Base-by-base conservation (phyloP, 2,113 vertebrate genomes). In the Girardinichthys multiradiatus region DNA sequence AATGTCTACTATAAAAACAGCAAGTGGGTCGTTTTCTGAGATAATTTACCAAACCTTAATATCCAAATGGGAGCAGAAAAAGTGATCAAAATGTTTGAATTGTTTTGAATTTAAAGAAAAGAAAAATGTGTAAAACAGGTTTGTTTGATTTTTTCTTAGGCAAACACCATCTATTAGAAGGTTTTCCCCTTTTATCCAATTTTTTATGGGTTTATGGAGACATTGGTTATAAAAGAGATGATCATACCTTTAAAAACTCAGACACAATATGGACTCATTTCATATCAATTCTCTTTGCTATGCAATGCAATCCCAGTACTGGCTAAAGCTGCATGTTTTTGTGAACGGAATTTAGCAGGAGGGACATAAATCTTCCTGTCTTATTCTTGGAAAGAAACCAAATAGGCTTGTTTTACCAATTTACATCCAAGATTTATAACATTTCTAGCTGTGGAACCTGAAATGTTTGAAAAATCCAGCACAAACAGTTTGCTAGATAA, bases 381-480 rank as follows among this genome's bases (percentile, higher is more conserved):
- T 64, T n/a, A 64, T 70, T 31, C 48, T 64, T 62, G 64, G 57
- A 54, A 27, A 65, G 26, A 68, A 54, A 64, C n/a, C 0, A 2
- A 59, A 79, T 66, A 24, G 8, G 42, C 21, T 28, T 33, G 68
- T 63, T 65, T 54, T 42, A 37, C 45, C 48, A 65, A 3, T 68
- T 33, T 69, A 68, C 17, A 26, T 76, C 48, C 61, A 58, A 12
- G 28, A 31, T 28, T 63, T 0, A 51, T 45, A 71, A 75, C 28
- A 12, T 72, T 72, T 70, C 62, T 60, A 24, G 57, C 35, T 11
- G 31, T 28, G 37, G 61, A 58, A 37, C 29, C n/a, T 45, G 12
- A 72, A 65, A 9, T 33, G 39, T 42, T 42, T 42, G 39, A 42
- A 19, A 45, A 80, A 62, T 60, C 45, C 39, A 15, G 7, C 30